phyloP scores from a whole-genome alignment of 1,140 invertebrate genomes.

The Gonioctena quinquepunctata region DNA sequence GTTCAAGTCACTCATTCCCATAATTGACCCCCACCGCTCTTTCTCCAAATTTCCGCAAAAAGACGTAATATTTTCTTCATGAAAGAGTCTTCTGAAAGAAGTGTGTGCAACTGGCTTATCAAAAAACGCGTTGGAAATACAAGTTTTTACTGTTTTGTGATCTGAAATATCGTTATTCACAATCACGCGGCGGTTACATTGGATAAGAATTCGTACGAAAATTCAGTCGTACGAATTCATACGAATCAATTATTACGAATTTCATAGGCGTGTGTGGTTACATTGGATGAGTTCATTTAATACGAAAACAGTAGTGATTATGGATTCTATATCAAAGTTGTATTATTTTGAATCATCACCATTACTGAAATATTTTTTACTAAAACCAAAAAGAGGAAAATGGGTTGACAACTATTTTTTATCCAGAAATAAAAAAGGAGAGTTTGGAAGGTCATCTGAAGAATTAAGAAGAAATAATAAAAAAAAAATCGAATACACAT shows the following conservation, averaged over 20 bases:
- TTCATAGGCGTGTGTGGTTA: background rate
- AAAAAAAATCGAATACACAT: background rate
- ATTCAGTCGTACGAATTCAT: background rate
- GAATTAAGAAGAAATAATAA: background rate
- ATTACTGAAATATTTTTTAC: background rate
- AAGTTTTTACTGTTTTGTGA: too few species aligned
- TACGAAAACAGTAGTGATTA: too few species aligned
- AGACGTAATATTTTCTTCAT: too few species aligned
- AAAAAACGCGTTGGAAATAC: too few species aligned
- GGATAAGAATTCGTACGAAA: too few species aligned
- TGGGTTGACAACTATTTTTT: background rate
- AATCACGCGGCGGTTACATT: too few species aligned
- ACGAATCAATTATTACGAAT: background rate
- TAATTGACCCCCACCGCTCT: too few species aligned
- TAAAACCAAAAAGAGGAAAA: background rate
- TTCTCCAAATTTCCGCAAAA: too few species aligned
- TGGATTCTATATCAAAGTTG: background rate
- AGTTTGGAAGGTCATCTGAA: background rate
- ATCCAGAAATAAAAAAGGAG: background rate
- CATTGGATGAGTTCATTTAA: background rate
- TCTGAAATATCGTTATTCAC: too few species aligned
- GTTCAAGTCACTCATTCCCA: too few species aligned
- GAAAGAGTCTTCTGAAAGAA: too few species aligned
- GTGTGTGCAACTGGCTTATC: too few species aligned
- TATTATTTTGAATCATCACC: background rate